Evolutionary conservation across 2,797 vertebrate genomes (phyloP).

Genomic region (Helicolenus hilgendorfi): DNA sequence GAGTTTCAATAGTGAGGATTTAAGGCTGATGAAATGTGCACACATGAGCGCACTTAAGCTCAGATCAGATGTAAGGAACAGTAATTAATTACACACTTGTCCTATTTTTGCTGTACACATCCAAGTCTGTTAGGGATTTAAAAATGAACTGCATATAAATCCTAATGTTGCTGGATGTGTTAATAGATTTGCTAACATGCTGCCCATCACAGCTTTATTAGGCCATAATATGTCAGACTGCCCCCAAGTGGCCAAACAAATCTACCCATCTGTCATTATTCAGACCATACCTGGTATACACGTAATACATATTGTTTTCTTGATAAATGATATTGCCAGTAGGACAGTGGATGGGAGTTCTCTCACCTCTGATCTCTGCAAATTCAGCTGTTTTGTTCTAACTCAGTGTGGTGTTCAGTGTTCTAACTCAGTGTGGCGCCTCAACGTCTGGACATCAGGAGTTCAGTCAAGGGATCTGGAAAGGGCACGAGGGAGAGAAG

Average conservation of each 20-base stretch:
- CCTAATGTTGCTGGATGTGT: neutral
- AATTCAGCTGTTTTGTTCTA: neutral
- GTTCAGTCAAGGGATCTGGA: neutral
- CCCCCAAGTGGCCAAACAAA: neutral
- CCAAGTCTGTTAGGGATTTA: neutral
- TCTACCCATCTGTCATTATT: neutral
- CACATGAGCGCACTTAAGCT: neutral
- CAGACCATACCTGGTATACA: neutral
- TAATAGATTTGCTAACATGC: neutral
- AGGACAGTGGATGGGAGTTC: neutral
- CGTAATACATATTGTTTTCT: neutral
- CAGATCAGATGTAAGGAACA: neutral
- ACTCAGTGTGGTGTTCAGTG: neutral
- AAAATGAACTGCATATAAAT: neutral
- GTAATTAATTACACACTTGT: neutral
- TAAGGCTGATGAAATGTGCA: neutral
- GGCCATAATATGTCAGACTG: neutral
- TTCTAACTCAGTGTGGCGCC: neutral
- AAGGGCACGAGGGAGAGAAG: neutral
- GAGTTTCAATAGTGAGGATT: neutral
- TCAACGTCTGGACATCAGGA: neutral
- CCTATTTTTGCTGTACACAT: neutral
- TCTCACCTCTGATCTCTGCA: neutral
- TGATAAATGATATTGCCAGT: neutral
- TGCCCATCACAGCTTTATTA: neutral